Conservation (phyloP, 1,140 invertebrate genomes). For the Teleogryllus occipitalis region DNA sequence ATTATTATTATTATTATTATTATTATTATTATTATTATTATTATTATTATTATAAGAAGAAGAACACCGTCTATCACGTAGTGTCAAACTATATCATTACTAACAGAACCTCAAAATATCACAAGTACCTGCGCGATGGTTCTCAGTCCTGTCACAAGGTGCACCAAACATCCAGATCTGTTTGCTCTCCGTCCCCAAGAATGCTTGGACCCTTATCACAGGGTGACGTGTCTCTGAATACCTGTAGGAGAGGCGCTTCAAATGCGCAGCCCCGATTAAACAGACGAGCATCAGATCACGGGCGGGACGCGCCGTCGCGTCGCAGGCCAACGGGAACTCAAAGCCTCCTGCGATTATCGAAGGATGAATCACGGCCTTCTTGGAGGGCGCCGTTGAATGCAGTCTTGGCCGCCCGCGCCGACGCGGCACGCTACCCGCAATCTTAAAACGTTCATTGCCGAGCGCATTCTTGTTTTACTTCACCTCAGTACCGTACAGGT, state of each 20-base stretch:
- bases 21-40: too few species aligned
- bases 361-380: neutral
- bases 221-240: neutral
- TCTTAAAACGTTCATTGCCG: too few species aligned
- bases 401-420: neutral
- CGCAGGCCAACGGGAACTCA: neutral
- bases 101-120: too few species aligned
- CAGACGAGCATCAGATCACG: neutral
- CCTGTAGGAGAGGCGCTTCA: neutral
- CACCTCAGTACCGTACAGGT: too few species aligned
- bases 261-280: neutral
- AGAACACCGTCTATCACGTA: too few species aligned
- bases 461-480: too few species aligned
- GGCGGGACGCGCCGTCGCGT: neutral
- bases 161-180: neutral
- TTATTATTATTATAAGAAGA: too few species aligned
- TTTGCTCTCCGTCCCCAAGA: neutral
- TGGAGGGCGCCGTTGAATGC: neutral
- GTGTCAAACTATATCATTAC: too few species aligned
- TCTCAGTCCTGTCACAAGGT: too few species aligned
- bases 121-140: too few species aligned
- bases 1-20: too few species aligned
- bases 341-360: neutral
- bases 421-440: too few species aligned
- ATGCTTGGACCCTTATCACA: neutral